Base-by-base conservation (phyloP, 1,140 invertebrate genomes). In the Littorina saxatilis region DNA sequence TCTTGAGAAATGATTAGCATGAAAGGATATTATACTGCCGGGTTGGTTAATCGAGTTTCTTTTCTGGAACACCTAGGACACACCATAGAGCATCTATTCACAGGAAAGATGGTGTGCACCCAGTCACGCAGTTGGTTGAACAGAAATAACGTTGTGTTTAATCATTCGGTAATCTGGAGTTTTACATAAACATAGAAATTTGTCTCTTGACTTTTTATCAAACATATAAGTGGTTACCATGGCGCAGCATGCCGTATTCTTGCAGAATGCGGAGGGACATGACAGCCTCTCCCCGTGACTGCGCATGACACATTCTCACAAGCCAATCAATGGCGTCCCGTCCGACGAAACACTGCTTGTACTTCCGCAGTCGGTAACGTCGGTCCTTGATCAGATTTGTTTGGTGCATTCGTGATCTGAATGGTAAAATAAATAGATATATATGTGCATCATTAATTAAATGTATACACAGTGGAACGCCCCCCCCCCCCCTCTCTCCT, bases 251-350 rank as follows among this genome's bases (percentile, higher is more conserved):
- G 15, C 74, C 79, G 75, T 87, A 68, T 27, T 91, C 81, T 50
- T 89, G 84, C 39, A 91, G 76, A 52, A 87, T 84, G 23, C 80
- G 43, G 85, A 91, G 85, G 17, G 83, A 87, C n/a, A 61, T 61
- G 2, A 90, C 79, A 0, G 90, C 89, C 27, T 85, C 82, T 20
- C 82, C 58, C 23, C 89, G 68, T 1, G 83, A 76, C 13, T 85
- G 77, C 61, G 82, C 86, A n/a, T 89, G 85, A 52, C 82, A 80
- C 40, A 82, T 84, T 29, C 83, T 79, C 1, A 90, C 63, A 50
- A 90, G 68, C 90, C 90, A 91, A 79, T 89, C 86, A 27, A 90
- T 79, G 5, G 81, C 78, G 66, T 91, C 89, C 47, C 84, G 83
- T 13, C 87, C 90, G 27, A 87, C 75, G 79, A 90, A 87, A 80